Base-by-base conservation (phyloP, 1,140 invertebrate genomes). In the Caenorhabditis inopinata region DNA sequence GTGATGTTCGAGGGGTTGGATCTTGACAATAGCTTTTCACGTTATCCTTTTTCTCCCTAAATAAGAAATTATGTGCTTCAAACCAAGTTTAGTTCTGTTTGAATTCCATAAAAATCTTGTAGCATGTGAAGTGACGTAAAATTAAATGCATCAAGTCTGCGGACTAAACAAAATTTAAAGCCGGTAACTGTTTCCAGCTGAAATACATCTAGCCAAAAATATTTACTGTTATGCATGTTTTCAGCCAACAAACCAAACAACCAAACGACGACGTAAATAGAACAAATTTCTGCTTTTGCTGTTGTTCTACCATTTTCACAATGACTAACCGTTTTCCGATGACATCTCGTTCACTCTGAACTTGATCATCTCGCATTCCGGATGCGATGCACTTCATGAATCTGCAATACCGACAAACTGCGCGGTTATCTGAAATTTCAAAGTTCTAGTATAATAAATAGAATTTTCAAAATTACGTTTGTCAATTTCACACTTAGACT, bases 401-500 rank as follows among this genome's bases (percentile, higher is more conserved):
- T 18, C 86, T 81, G 79, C 86, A 87, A 9, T 84, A 85, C 35
- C 86, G 84, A 82, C 86, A 87, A 23, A 87, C 83, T 1, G 87
- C 87, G 29, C 86, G 78, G 45, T 87, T 88, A 75, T 88, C 86
- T 87, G 53, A 58, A 88, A 80, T 38, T 0, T 27, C 5, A 29
- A 21, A 73, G 27, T 53, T 6, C 23, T 18, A 46, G 7, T 46
- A 2, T 25, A 27, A n/a, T 12, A 74, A 47, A 47, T 27, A 3
- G 27, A 38, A 48, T 14, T 27, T 62, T 47, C 78, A 35, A n/a
- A n/a, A n/a, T n/a, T 83, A 89, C 85, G 87, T 79, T 86, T 87
- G 89, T 98, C 95, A 38, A 99, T 95, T 0, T 96, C 92, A 87
- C 96, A 98, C 89, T 93, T 94, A 86, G 95, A 91, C 85, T 92